Conservation (phyloP, 1,140 invertebrate genomes). For the Spodoptera frugiperda region DNA sequence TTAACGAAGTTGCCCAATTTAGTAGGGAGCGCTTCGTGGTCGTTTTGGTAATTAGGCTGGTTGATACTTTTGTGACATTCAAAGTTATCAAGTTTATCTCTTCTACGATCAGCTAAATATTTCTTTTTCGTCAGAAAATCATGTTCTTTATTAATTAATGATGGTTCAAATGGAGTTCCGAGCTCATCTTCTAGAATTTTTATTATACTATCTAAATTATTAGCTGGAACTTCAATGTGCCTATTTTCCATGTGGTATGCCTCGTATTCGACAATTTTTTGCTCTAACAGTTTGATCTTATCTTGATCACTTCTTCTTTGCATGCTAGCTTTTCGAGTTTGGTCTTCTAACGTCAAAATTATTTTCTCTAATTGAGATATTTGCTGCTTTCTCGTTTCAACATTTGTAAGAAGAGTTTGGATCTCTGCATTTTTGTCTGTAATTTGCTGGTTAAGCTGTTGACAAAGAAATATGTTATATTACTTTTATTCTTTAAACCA, state of each 20-base stretch:
- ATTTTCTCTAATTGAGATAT: slow-evolving; percentile 76
- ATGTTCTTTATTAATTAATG: slow-evolving; percentile 43
- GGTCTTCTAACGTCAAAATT: slow-evolving; percentile 73
- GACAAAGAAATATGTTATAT: slow-evolving; percentile 35
- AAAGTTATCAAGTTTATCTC: slow-evolving; percentile 41
- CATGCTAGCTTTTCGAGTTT: slow-evolving; percentile 59
- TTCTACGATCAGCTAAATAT: slow-evolving; percentile 40
- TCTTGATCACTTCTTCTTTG: slow-evolving; percentile 70
- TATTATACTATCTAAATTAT: slow-evolving; percentile 73
- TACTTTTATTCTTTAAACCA: too few species aligned
- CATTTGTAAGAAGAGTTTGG: slow-evolving; percentile 61
- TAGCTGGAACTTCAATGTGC: slow-evolving; percentile 54
- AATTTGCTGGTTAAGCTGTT: slow-evolving; percentile 65
- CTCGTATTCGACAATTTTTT: slow-evolving; percentile 66
- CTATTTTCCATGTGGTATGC: slow-evolving; percentile 50
- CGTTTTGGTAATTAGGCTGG: slow-evolving; percentile 32
- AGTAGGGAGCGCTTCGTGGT: slow-evolving; percentile 53
- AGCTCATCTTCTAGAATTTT: slow-evolving; percentile 79
- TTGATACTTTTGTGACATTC: slow-evolving; percentile 48
- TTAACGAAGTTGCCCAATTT: slow-evolving; percentile 64
- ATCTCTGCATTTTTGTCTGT: slow-evolving; percentile 73
- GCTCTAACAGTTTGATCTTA: slow-evolving; percentile 64
- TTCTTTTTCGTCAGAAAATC: slow-evolving; percentile 45
- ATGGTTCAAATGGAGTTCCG: slow-evolving; percentile 59
- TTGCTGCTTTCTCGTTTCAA: slow-evolving; percentile 73